Percentiles rank a stretch among this genome's conserved stretches.
Conservation (phyloP, 2,113 vertebrate genomes). For the Willisornis vidua region DNA sequence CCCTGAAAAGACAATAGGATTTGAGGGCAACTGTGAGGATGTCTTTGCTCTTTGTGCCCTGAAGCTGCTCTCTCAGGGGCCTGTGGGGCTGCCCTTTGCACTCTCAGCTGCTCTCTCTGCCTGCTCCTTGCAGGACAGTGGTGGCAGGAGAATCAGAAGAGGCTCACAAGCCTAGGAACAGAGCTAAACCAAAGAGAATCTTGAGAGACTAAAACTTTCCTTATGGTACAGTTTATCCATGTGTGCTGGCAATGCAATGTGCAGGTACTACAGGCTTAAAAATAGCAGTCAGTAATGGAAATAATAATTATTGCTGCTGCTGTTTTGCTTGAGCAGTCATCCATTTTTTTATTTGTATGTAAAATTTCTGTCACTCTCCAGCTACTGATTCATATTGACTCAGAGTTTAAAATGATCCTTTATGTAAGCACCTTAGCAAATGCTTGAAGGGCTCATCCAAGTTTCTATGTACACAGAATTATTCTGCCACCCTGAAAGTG, state of each 20-base stretch:
- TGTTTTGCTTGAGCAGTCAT: neutral
- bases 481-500: neutral
- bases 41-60: neutral
- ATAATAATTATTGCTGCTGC: neutral
- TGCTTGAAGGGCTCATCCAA: neutral
- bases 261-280: neutral
- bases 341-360: neutral
- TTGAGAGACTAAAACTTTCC: neutral
- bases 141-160: neutral
- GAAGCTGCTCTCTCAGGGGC: neutral
- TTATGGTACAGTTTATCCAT: neutral
- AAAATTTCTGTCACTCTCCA: neutral
- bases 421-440: neutral
- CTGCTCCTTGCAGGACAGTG: neutral
- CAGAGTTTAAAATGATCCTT: neutral
- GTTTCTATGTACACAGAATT: neutral
- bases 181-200: neutral
- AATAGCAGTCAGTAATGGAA: neutral
- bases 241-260: neutral
- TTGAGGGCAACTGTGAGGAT: neutral
- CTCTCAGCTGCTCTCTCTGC: neutral
- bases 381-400: neutral
- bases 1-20: neutral
- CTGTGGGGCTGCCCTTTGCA: neutral
- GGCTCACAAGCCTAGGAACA: neutral